Evolutionary conservation across 1,140 invertebrate genomes (phyloP).

Genomic region (Triops cancriformis): DNA sequence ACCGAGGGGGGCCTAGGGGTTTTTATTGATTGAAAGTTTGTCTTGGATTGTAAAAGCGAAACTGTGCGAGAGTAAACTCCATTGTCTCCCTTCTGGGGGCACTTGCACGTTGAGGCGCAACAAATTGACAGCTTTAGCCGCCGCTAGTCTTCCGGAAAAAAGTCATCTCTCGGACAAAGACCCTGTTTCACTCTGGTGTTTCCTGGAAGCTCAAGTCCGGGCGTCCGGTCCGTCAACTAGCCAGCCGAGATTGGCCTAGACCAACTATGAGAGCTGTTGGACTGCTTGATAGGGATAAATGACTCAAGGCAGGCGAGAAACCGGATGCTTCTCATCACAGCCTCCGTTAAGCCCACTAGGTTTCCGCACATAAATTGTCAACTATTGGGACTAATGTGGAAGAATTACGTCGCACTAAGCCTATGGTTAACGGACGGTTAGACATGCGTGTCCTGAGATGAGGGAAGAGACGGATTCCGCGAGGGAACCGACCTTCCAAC

Average conservation of each 20-base stretch:
- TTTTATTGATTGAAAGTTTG: slow-evolving; percentile 14
- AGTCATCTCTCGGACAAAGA: neutral
- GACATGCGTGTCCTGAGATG: too few species aligned
- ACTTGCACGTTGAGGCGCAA: neutral
- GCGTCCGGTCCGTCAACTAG: slow-evolving; percentile 2
- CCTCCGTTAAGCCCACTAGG: neutral
- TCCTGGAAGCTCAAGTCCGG: slow-evolving; percentile 12
- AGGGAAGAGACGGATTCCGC: too few species aligned
- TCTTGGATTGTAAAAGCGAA: slow-evolving; percentile 7
- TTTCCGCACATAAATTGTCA: neutral
- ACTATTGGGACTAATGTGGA: neutral
- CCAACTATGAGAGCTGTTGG: neutral
- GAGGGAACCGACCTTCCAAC: too few species aligned
- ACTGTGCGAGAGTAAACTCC: neutral
- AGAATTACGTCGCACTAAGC: neutral
- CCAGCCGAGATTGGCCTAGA: neutral
- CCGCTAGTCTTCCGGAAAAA: neutral
- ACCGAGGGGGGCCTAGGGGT: neutral
- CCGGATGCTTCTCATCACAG: slow-evolving; percentile 9
- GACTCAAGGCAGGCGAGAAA: slow-evolving; percentile 1
- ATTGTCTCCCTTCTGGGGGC: neutral
- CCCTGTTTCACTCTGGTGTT: neutral
- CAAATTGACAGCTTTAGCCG: neutral
- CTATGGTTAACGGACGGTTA: neutral
- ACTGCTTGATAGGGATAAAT: slow-evolving; percentile 5